Evolutionary conservation across 2,797 vertebrate genomes (phyloP).

Genomic region (Ceryle rudis): DNA sequence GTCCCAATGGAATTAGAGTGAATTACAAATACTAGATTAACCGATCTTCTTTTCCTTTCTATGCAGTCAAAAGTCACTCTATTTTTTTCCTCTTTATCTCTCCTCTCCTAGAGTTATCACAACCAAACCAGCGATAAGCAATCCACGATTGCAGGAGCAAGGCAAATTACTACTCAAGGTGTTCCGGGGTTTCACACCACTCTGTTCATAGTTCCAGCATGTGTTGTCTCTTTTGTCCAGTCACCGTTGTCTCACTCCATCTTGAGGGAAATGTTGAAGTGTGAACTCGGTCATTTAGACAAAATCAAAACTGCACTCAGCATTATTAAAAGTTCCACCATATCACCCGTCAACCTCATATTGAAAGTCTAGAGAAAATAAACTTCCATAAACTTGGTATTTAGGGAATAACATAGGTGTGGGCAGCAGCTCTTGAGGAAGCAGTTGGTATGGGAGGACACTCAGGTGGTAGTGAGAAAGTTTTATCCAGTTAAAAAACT

Average conservation of each 20-base stretch:
- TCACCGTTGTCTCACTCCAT: not conserved
- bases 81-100: no score
- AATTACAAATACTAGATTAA: not conserved
- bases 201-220: not conserved
- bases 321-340: not conserved
- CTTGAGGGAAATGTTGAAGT: not conserved
- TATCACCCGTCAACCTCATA: not conserved
- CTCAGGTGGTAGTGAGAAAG: not conserved
- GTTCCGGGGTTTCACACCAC: not conserved
- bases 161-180: fast-evolving
- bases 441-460: not conserved
- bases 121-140: not conserved
- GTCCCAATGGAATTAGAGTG: not conserved
- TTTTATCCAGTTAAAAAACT: not conserved
- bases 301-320: not conserved
- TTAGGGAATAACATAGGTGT: fast-evolving
- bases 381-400: not conserved
- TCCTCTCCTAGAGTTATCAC: not conserved
- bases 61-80: not conserved
- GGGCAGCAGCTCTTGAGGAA: not conserved
- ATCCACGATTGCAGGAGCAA: not conserved
- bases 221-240: not conserved
- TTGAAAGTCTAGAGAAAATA: not conserved
- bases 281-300: not conserved
- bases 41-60: not conserved